Evolutionary conservation across 2,797 vertebrate species (phyloP).

Genomic region (Heterohyrax brucei): DNA sequence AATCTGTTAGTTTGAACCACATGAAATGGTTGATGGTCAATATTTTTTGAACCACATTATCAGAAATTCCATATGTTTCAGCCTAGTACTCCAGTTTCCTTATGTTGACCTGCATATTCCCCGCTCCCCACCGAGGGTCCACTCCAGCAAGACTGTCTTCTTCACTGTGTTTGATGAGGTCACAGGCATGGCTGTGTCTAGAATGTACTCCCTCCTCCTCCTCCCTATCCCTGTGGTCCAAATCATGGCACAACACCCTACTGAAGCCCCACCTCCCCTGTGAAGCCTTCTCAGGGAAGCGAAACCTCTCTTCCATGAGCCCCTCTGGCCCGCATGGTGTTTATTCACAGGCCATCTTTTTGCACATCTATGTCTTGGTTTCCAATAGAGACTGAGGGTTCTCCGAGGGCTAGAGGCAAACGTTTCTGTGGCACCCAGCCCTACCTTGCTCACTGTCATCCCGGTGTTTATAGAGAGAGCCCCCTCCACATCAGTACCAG

Average conservation of each 20-base stretch:
- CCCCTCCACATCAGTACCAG: no score
- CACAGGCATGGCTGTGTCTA: not conserved
- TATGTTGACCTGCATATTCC: not conserved
- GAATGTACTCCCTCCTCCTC: not conserved
- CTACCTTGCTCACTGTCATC: no score
- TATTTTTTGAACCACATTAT: not conserved
- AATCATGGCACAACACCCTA: not conserved
- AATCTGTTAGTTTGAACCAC: not conserved
- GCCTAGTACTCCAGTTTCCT: not conserved
- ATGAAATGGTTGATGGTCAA: not conserved
- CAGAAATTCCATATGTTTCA: not conserved
- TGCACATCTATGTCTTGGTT: not conserved
- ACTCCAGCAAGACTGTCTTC: not conserved
- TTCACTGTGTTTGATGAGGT: not conserved
- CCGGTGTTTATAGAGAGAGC: not conserved
- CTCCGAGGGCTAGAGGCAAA: not conserved
- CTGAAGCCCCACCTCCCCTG: not conserved
- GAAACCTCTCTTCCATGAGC: not conserved
- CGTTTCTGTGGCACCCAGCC: not conserved
- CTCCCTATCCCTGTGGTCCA: not conserved
- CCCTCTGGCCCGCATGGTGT: accelerated
- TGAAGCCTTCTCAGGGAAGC: not conserved
- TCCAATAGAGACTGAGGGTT: not conserved
- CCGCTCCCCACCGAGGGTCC: no score
- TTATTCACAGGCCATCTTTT: not conserved